Evolutionary conservation across 2,113 vertebrate species (phyloP), one percentile per base, ranked within the genome.

Genomic region (Nipponia nippon): DNA sequence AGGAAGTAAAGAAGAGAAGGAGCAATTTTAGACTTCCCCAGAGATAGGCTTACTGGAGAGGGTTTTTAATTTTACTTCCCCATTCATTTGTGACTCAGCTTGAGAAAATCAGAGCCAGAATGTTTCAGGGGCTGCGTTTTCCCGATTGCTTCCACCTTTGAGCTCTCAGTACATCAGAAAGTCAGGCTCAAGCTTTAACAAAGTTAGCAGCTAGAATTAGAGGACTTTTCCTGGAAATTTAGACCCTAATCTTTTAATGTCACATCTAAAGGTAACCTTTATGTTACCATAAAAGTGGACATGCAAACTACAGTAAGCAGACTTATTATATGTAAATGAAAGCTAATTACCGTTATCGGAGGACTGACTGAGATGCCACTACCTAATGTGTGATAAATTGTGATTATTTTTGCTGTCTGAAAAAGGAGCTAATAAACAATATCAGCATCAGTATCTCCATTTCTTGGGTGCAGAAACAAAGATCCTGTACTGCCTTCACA

Each of bases 1-100:
- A 91, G 92, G 94, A 96, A 97, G 89, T 87, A 93, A 89, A 95
- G 79, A 80, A 85, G 25, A 66, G 44, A 95, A 92, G 59, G 44
- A 78, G 8, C 32, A 81, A 65, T 87, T 95, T 96, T 72, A 89
- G 38, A 91, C 36, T 94, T 97, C 92, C 56, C 26, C 29, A 69
- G 55, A 95, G 30, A 42, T 83, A 70, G 46, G 25, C 32, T 83
- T 79, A 67, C 34, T 56, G 73, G 16, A 90, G 44, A 34, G 40
- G 32, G 6, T 3, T 70, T 93, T 70, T 55, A 34, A 81, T 78
- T 62, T 83, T 94, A 75, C 50, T 94, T 95, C 92, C 32, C 27
- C 65, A 42, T 94, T 90, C 3, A 38, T 90, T 78, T 84, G 38
- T n/a, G 27, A 23, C 52, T 90, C 38, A 67, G 25, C 30, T 38